These are phyloP conservation scores for Protaetia brevitarsis DNA, from an alignment of 1,140 invertebrate species.

Conservation along the genomic window DNA sequence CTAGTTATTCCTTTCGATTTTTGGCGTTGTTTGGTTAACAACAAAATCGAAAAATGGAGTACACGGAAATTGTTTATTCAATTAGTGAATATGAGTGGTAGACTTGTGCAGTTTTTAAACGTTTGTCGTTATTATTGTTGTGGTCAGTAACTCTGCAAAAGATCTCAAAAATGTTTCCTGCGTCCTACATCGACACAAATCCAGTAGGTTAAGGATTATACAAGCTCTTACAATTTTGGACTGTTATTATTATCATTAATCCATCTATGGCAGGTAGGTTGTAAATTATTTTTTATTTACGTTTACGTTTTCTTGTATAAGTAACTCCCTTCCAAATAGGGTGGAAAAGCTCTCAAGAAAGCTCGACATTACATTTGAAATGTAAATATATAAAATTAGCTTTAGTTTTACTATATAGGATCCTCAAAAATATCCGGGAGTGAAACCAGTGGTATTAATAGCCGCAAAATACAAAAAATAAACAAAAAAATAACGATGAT, in stretches of 20 bases:
- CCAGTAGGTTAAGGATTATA: neutral
- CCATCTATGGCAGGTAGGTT: conserved; percentile 4
- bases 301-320: too few relatives aligned
- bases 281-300: too few relatives aligned
- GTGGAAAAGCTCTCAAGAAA: too few relatives aligned
- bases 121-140: neutral
- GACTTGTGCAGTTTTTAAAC: neutral
- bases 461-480: too few relatives aligned
- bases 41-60: neutral
- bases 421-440: too few relatives aligned
- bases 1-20: neutral
- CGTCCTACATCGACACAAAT: neutral
- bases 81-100: neutral
- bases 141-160: neutral
- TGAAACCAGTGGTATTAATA: too few relatives aligned
- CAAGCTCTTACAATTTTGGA: neutral
- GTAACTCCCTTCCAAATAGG: too few relatives aligned
- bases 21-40: neutral
- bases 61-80: neutral
- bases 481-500: too few relatives aligned
- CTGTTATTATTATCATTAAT: neutral
- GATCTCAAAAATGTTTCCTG: neutral
- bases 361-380: too few relatives aligned
- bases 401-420: too few relatives aligned
- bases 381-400: too few relatives aligned